Conservation (phyloP, 2,113 vertebrate species). For the Noctilio leporinus region DNA sequence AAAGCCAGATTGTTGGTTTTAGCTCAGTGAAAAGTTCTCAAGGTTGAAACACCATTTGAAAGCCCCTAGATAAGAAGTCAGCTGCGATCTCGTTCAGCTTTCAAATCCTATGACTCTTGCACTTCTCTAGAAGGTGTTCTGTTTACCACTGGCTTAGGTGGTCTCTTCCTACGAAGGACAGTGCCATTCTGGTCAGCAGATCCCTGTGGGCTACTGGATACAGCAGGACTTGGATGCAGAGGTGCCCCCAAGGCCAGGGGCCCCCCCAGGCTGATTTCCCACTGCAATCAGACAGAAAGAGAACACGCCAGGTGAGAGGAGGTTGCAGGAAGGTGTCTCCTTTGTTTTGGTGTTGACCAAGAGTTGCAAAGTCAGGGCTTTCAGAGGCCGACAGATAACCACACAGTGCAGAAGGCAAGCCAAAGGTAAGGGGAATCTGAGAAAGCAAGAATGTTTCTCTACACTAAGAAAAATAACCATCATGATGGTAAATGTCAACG, state of each 20-base stretch:
- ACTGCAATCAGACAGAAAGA: constrained; percentile 23
- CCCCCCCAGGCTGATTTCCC: constrained; percentile 43
- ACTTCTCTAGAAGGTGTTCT: not conserved
- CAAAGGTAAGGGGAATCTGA: not conserved
- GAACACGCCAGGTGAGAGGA: not conserved
- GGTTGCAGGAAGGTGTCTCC: not conserved
- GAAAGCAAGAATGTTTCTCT: not conserved
- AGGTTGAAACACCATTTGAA: not conserved
- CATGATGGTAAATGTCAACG: not conserved
- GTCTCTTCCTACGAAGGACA: not conserved
- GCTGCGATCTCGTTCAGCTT: not conserved
- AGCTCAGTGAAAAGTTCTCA: not conserved
- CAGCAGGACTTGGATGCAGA: constrained; percentile 72
- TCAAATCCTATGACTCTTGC: not conserved
- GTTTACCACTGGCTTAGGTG: not conserved
- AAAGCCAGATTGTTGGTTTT: not conserved
- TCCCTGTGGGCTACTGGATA: constrained; percentile 49
- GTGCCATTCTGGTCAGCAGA: not conserved
- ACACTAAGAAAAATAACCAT: not conserved
- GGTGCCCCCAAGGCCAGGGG: not conserved
- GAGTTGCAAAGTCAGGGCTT: not conserved
- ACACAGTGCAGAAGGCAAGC: not conserved
- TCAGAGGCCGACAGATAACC: not conserved
- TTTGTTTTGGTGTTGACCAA: not conserved
- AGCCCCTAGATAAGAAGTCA: not conserved